phyloP scores from a whole-genome alignment of 2,888 invertebrate species.

The Orthosia gothica region DNA sequence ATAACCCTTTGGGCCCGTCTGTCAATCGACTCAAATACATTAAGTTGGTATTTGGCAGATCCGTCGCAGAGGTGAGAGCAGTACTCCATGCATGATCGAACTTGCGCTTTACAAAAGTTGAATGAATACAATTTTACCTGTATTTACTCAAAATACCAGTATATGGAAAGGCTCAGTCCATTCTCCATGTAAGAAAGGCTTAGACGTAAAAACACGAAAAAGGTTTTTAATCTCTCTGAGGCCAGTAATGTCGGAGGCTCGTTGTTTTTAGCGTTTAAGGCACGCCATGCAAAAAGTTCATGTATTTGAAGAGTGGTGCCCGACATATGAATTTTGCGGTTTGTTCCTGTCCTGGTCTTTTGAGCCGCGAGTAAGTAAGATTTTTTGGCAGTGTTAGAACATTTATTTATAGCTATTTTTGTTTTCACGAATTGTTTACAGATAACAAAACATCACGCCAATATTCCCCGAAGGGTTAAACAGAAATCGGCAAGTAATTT shows the following conservation, averaged over 20 bases:
- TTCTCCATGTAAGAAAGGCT: conserved; percentile 4
- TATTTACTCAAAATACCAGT: neutral
- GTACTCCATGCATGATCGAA: no score
- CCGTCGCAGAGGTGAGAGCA: no score
- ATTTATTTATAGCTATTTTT: no score
- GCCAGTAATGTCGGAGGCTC: conserved; percentile 40
- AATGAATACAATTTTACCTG: neutral
- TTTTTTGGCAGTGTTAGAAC: neutral
- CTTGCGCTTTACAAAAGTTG: no score
- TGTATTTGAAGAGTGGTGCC: conserved; percentile 40
- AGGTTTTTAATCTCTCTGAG: conserved; percentile 45
- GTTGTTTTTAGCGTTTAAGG: conserved; percentile 57
- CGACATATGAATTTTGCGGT: conserved; percentile 46
- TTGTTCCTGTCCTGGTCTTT: conserved; percentile 22
- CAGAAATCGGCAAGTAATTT: no score
- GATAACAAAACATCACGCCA: no score
- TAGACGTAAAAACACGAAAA: conserved; percentile 46
- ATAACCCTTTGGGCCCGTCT: no score
- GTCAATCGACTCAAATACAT: no score
- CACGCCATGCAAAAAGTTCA: conserved; percentile 57
- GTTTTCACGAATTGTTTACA: no score
- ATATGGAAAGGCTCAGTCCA: neutral
- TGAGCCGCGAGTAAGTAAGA: conserved; percentile 6
- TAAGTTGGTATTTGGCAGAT: no score
- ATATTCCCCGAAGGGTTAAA: no score